Evolutionary conservation across 2,888 invertebrate genomes (phyloP), one percentile per base, ranked within the genome.

Genomic region (Omphaloscelis lunosa): DNA sequence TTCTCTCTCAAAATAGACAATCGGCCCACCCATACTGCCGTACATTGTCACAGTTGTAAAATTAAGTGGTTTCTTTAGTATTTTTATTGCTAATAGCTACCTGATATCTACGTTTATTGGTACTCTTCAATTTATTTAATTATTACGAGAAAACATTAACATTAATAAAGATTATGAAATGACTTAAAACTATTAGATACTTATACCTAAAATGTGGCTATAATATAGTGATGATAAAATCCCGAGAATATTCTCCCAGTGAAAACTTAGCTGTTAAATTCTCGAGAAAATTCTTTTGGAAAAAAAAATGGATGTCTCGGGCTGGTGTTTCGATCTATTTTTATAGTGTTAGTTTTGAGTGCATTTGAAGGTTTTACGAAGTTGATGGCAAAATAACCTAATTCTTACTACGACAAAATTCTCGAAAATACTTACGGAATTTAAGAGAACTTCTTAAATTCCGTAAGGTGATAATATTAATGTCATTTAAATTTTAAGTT

Each of bases 21-120:
- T 87, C 91, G 86, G 95, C 89, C 96, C 96, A 96, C 96, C 96
- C 96, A 95, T 92, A 90, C 90, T 85, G 95, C 84, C 77, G 84
- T 86, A 92, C 92, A 92, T 91, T 93, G 93, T 93, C 93, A 86
- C 89, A 82, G 90, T 91, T 92, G 91, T 94, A 94, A 94, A 94
- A 90, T 91, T 92, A 93, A 94, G 93, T 93, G 92, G 90, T 87
- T 90, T 90, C 89, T 90, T 90, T 90, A 86, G 89, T 90, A 90
- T 88, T 90, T 93, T 94, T 93, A 93, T 94, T 87, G 75, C 84
- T 87, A 45, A 89, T 77, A 87, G 92, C 93, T 93, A 92, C 93
- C 76, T 92, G 92, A 90, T 92, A 93, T 91, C 90, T 89, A 87
- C 88, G 79, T 89, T 91, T 91, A 88, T 89, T 75, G 77, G 76